A percentile compares a stretch with the other conserved stretches of the same genome.
Evolutionary conservation across 1,140 invertebrate genomes (phyloP).

Genomic region (Meteorus sp.): DNA sequence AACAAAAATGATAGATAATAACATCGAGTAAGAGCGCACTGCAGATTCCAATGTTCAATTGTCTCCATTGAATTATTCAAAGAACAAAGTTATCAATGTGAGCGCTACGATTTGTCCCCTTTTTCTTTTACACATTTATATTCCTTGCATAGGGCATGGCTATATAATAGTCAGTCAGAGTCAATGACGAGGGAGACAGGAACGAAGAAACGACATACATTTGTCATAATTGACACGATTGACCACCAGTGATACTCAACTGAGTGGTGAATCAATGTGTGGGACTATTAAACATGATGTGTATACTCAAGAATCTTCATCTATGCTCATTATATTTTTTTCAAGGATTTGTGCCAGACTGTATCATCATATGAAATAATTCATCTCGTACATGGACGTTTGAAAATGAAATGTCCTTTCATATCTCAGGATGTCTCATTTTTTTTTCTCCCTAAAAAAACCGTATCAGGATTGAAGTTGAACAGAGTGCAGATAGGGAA

Average conservation of each 20-base stretch:
- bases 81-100: conserved; percentile 16
- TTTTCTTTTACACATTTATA: conserved; percentile 7
- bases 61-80: conserved; percentile 21
- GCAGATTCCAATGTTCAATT: background rate
- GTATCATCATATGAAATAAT: no score
- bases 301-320: no score
- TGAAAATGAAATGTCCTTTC: no score
- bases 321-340: no score
- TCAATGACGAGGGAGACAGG: no score
- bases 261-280: background rate
- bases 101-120: background rate
- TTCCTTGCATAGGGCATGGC: conserved; percentile 3
- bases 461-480: no score
- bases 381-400: no score
- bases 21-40: background rate
- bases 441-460: no score
- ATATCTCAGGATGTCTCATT: no score
- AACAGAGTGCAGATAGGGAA: no score
- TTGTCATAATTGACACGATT: conserved; percentile 52
- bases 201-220: conserved; percentile 35
- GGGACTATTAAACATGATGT: conserved; percentile 4
- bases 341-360: no score
- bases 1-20: no score
- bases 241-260: conserved; percentile 46
- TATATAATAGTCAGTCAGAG: background rate